Evolutionary conservation across 2,797 vertebrate species (phyloP).

Genomic region (Sebastes flavidus): DNA sequence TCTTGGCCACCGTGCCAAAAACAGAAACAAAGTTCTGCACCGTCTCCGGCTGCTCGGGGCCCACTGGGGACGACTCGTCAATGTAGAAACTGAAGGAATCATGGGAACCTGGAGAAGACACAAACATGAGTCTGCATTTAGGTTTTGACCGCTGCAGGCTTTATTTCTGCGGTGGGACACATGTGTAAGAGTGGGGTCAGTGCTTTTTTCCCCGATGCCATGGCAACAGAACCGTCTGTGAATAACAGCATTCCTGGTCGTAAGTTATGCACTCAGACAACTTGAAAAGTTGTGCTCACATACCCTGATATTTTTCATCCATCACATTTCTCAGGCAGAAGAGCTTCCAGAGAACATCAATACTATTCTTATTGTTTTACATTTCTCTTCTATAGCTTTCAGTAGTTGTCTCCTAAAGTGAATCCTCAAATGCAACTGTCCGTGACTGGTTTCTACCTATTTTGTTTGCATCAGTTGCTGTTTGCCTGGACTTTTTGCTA

Average conservation of each 20-base stretch:
- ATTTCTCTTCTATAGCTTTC: not conserved
- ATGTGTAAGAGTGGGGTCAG: conserved; percentile 35
- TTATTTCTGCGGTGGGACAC: conserved; percentile 15
- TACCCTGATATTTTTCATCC: not conserved
- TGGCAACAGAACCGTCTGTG: conserved; percentile 42
- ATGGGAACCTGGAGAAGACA: conserved; percentile 90
- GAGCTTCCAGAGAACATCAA: not conserved
- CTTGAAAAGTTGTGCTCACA: conserved; percentile 19
- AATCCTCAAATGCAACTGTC: not conserved
- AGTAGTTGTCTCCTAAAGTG: not conserved
- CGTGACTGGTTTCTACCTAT: not conserved
- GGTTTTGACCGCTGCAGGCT: not conserved
- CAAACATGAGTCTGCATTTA: conserved; percentile 22
- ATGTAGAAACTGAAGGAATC: conserved; percentile 99
- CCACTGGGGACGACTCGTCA: conserved; percentile 95
- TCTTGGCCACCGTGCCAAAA: conserved; percentile 97
- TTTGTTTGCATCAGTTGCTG: not conserved
- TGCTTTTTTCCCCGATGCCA: conserved; percentile 1
- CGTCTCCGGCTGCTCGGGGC: conserved; percentile 96
- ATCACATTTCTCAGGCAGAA: not conserved
- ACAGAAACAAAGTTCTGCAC: conserved; percentile 99
- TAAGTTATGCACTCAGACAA: conserved; percentile 27
- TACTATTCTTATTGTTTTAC: not conserved
- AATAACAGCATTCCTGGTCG: conserved; percentile 11
- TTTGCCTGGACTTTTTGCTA: not conserved